Evolutionary conservation across 2,888 invertebrate species (phyloP), one percentile per base, ranked within the genome.

Genomic region (Trichacis sp.): DNA sequence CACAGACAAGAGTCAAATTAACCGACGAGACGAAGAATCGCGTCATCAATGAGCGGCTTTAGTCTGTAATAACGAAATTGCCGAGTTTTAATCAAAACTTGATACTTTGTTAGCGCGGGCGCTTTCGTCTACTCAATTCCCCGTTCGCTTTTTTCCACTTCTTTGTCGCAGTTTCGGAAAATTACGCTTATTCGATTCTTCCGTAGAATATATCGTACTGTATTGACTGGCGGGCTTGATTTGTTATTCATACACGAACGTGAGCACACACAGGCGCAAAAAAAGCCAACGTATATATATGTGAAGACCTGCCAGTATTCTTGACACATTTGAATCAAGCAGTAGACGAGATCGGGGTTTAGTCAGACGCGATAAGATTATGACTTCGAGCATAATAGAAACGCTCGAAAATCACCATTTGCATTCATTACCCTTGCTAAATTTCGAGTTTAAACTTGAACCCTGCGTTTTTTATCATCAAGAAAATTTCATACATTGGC

Each of bases 281-380:
- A n/a, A 33, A 33, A 9, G n/a, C n/a, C n/a, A n/a, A n/a, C n/a
- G n/a, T n/a, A n/a, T n/a, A n/a, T n/a, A n/a, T n/a, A n/a, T n/a
- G n/a, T n/a, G n/a, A n/a, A n/a, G n/a, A n/a, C 8, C 11, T 11
- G 11, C 8, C 33, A 3, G 33, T 33, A 33, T 33, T 33, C 33
- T 33, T 33, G 33, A 33, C 33, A 33, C 9, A 33, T 33, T 33
- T 33, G 33, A 33, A 33, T n/a, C 33, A 33, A 33, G 33, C 33
- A 33, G 33, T 33, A n/a, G 33, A 33, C n/a, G 33, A 33, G 33
- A 33, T 33, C 33, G 33, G 33, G n/a, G 33, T 33, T 33, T 33
- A 33, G 33, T 33, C 33, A 33, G 33, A 33, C 33, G 33, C n/a
- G 33, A 33, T 33, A 33, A 33, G 33, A 33, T 33, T 33, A 33